phyloP scores from a whole-genome alignment of 2,888 invertebrate species.

The Carterocephalus palaemon region DNA sequence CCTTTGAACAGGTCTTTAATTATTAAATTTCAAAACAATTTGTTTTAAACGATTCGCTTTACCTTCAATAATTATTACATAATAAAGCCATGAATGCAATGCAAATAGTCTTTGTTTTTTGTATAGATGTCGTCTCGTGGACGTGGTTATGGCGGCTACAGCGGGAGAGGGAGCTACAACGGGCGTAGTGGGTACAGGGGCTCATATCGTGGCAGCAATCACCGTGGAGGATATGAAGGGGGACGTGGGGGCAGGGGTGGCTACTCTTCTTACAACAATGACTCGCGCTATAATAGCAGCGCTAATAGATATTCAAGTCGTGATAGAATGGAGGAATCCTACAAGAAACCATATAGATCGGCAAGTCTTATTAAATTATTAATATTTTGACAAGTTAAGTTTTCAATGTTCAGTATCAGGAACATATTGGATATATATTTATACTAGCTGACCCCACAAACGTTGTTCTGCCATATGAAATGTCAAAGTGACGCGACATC shows the following conservation, averaged over 20 bases:
- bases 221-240: slow-evolving; percentile 61
- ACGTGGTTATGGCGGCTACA: slow-evolving; percentile 60
- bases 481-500: too few species aligned
- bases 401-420: too few species aligned
- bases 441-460: too few species aligned
- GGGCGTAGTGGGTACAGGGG: slow-evolving; percentile 60
- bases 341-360: slow-evolving; percentile 71
- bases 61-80: too few species aligned
- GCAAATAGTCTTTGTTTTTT: not conserved
- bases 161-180: slow-evolving; percentile 55
- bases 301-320: slow-evolving; percentile 60
- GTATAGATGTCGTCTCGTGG: slow-evolving; percentile 70
- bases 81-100: not conserved
- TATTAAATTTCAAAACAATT: too few species aligned
- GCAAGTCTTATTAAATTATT: slow-evolving; percentile 49
- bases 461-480: too few species aligned
- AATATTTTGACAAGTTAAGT: too few species aligned
- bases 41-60: not conserved
- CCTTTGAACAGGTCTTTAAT: too few species aligned
- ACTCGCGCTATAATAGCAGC: slow-evolving; percentile 61
- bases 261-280: slow-evolving; percentile 62
- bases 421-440: too few species aligned
- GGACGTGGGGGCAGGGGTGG: slow-evolving; percentile 64
- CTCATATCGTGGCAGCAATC: slow-evolving; percentile 60
- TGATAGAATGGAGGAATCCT: slow-evolving; percentile 68